A percentile compares a stretch with the other conserved stretches of the same genome.
These are phyloP conservation scores for Cydia strobilella DNA, from an alignment of 1,140 invertebrate genomes.

Conservation along the genomic window DNA sequence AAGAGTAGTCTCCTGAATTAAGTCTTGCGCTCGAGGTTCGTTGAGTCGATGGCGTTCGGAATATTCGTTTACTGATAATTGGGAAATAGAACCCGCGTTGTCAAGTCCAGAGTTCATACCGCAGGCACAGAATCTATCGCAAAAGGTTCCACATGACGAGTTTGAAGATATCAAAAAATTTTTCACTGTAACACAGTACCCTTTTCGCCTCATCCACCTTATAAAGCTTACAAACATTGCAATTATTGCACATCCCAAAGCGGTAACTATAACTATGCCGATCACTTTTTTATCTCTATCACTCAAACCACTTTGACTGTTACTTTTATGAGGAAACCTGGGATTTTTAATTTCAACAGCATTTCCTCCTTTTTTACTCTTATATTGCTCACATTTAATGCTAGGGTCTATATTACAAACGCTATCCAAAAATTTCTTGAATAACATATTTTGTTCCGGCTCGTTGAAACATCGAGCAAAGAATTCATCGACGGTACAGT, in stretches of 20 bases:
- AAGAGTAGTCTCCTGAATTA: slow-evolving; percentile 72
- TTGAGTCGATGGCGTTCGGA: slow-evolving; percentile 81
- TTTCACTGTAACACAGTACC: slow-evolving; percentile 62
- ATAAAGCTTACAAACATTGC: slow-evolving; percentile 66
- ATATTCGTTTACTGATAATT: slow-evolving; percentile 84
- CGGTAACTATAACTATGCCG: slow-evolving; percentile 66
- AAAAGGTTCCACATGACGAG: slow-evolving; percentile 58
- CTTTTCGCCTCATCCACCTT: slow-evolving; percentile 62
- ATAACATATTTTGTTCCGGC: slow-evolving; percentile 82
- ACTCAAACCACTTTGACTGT: slow-evolving; percentile 50
- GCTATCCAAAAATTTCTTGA: slow-evolving; percentile 82
- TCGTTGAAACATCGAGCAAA: slow-evolving; percentile 84
- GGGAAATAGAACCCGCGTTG: slow-evolving; percentile 82
- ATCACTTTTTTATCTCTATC: slow-evolving; percentile 69
- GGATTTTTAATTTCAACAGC: slow-evolving; percentile 69
- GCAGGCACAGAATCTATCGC: slow-evolving; percentile 57
- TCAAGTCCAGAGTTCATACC: slow-evolving; percentile 59
- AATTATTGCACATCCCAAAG: slow-evolving; percentile 60
- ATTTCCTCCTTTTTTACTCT: slow-evolving; percentile 63
- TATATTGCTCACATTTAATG: slow-evolving; percentile 76
- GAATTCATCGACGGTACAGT: slow-evolving; percentile 82
- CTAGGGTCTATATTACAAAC: slow-evolving; percentile 80
- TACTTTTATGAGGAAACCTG: slow-evolving; percentile 70
- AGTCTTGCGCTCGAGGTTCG: slow-evolving; percentile 70
- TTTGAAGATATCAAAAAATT: slow-evolving; percentile 61